These are phyloP conservation scores for Sinopyrophorus schimmeli DNA, from an alignment of 2,888 invertebrate genomes.

Conservation along the genomic window DNA sequence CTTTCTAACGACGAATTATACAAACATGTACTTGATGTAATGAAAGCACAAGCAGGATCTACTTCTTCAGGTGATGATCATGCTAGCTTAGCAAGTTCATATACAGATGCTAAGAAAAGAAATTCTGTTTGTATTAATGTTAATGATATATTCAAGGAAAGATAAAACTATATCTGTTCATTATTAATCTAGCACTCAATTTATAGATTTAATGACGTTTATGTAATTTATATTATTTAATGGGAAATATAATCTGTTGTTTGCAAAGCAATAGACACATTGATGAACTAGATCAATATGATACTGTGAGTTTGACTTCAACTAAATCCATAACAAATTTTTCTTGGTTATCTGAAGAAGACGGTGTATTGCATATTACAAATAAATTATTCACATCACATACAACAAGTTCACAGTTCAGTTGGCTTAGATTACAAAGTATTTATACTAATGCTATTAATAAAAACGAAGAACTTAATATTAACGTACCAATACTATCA, in stretches of 20 bases:
- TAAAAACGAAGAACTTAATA: background rate
- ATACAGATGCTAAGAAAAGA: conserved; percentile 37
- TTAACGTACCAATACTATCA: background rate
- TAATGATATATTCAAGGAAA: conserved; percentile 23
- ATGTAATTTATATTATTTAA: too few species aligned
- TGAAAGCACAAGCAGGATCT: conserved; percentile 6
- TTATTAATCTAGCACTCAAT: background rate
- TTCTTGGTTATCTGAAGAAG: background rate
- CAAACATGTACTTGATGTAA: conserved; percentile 49
- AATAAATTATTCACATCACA: background rate
- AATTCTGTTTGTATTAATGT: conserved; percentile 19
- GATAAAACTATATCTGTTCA: background rate
- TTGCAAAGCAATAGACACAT: too few species aligned
- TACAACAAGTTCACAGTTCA: background rate
- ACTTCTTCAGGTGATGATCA: too few species aligned
- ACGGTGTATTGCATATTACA: background rate
- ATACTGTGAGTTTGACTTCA: background rate
- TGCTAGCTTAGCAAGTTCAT: conserved; percentile 36
- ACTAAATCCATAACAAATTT: conserved; percentile 1
- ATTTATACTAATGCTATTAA: background rate
- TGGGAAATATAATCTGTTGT: too few species aligned
- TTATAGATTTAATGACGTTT: background rate
- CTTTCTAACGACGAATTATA: conserved; percentile 57
- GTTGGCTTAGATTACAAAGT: conserved; percentile 2
- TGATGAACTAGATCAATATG: too few species aligned